phyloP scores from a whole-genome alignment of 1,140 invertebrate species.

The Condylostylus longicornis region DNA sequence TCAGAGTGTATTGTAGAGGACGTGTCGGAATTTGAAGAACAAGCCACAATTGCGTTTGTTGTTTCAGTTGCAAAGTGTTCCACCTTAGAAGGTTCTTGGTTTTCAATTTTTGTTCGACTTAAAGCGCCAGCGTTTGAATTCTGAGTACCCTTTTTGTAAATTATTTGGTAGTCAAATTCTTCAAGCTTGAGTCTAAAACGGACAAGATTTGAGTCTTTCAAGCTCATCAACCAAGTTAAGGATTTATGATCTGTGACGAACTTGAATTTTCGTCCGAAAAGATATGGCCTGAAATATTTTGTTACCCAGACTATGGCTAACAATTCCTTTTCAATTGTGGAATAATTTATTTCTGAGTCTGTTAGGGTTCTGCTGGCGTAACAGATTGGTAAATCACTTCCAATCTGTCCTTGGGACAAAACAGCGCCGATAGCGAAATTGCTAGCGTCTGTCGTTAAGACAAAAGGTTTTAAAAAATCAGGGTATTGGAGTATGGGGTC shows the following conservation, averaged over 20 bases:
- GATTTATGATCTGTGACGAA: conserved; percentile 38
- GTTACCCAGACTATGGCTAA: conserved; percentile 31
- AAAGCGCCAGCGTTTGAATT: conserved; percentile 25
- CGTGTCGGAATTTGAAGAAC: no score
- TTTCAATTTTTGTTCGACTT: no score
- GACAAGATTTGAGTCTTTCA: conserved; percentile 33
- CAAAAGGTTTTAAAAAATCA: conserved; percentile 14
- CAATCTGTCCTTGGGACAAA: conserved; percentile 17
- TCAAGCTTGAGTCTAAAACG: conserved; percentile 33
- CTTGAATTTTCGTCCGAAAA: conserved; percentile 34
- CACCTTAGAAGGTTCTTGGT: no score
- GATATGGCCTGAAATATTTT: conserved; percentile 33
- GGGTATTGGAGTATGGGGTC: conserved; percentile 23
- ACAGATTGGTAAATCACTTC: conserved; percentile 18
- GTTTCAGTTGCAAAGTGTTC: no score
- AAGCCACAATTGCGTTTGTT: no score
- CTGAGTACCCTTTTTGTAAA: conserved; percentile 27
- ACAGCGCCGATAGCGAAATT: conserved; percentile 17
- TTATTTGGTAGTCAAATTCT: conserved; percentile 32
- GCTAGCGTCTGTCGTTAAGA: conserved; percentile 15
- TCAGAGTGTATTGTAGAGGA: no score
- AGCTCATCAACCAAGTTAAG: conserved; percentile 32
- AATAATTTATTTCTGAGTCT: conserved; percentile 30
- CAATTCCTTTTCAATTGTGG: conserved; percentile 29
- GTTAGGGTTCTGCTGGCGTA: conserved; percentile 30